These are phyloP conservation scores for Oophaga pumilio DNA, from an alignment of 2,113 vertebrate species.

Conservation along the genomic window DNA sequence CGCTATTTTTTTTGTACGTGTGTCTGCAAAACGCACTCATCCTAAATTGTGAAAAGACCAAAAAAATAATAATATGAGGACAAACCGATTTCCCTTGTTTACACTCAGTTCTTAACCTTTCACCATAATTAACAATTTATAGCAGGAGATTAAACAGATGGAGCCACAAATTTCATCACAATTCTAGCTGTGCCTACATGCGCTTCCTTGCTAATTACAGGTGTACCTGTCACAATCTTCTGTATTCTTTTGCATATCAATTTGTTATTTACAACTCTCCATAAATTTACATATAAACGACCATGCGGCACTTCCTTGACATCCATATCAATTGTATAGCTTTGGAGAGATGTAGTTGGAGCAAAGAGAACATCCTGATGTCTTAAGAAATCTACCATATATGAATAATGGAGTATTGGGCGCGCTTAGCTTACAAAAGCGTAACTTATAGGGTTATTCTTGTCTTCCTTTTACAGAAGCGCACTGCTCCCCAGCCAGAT, in stretches of 20 bases:
- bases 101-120: constrained; percentile 1
- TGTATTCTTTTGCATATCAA: constrained; percentile 50
- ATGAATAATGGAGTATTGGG: neutral
- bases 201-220: constrained; percentile 40
- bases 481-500: too few relatives aligned
- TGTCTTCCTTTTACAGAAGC: too few relatives aligned
- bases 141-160: constrained; percentile 52
- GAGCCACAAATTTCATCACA: constrained; percentile 48
- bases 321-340: neutral
- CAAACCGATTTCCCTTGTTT: neutral
- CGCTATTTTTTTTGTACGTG: constrained; percentile 5
- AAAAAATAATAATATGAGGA: neutral
- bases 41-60: neutral
- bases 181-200: constrained; percentile 42
- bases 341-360: neutral
- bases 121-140: constrained; percentile 51
- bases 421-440: neutral
- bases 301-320: constrained; percentile 29
- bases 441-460: too few relatives aligned
- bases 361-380: neutral
- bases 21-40: constrained; percentile 13
- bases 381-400: neutral
- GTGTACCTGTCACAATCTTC: constrained; percentile 49
- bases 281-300: constrained; percentile 52
- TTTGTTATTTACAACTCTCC: constrained; percentile 52